phyloP scores from a whole-genome alignment of 2,888 invertebrate genomes.

The Galerucella pusilla region DNA sequence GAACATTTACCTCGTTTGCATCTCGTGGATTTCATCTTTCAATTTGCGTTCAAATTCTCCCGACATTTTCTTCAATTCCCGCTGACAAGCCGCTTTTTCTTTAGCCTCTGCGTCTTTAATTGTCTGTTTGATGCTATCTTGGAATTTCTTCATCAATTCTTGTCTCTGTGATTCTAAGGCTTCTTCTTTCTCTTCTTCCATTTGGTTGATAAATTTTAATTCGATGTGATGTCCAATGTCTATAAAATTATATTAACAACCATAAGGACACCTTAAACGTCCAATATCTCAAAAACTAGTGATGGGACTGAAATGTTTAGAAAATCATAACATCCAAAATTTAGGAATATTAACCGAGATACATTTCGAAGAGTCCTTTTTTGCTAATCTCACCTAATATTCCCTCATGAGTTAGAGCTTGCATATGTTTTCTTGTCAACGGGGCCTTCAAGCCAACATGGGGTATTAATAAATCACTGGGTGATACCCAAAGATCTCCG shows the following conservation, averaged over 20 bases:
- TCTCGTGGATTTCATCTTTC: constrained; percentile 26
- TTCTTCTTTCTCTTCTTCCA: constrained; percentile 55
- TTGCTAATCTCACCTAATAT: constrained; percentile 56
- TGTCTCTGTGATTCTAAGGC: constrained; percentile 56
- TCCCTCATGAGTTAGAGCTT: constrained; percentile 63
- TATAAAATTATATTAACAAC: constrained; percentile 36
- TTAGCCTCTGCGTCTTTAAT: constrained; percentile 49
- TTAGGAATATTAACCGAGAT: neutral
- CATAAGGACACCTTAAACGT: too few relatives aligned
- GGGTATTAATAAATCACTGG: constrained; percentile 64
- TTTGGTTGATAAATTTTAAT: constrained; percentile 55
- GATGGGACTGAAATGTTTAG: too few relatives aligned
- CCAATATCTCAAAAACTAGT: neutral
- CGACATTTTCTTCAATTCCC: constrained; percentile 44
- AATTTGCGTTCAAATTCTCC: constrained; percentile 42
- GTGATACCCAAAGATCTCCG: constrained; percentile 63
- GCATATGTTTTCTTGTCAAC: constrained; percentile 60
- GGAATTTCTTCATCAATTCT: constrained; percentile 42
- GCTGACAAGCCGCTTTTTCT: constrained; percentile 46
- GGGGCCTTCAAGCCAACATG: constrained; percentile 63
- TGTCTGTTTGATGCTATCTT: constrained; percentile 46
- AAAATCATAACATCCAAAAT: too few relatives aligned
- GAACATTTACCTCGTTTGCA: constrained; percentile 5
- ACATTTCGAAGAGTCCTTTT: neutral
- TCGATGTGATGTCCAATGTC: constrained; percentile 60